These are phyloP conservation scores for Resseliella maxima DNA, from an alignment of 2,888 invertebrate species.

Conservation along the genomic window DNA sequence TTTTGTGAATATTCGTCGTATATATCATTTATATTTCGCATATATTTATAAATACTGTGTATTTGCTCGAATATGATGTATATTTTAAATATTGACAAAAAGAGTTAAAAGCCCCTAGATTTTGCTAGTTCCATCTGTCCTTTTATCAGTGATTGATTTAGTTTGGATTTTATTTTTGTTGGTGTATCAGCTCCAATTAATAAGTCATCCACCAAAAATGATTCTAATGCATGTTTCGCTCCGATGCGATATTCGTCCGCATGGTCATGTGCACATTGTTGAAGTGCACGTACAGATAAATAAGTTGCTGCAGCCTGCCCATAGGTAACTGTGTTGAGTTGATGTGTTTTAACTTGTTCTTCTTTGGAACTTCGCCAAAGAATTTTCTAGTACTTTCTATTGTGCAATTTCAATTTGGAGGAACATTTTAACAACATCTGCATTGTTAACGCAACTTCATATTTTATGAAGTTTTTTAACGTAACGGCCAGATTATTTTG, in stretches of 20 bases:
- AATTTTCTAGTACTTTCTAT: slow-evolving; percentile 58
- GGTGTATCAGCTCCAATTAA: neutral
- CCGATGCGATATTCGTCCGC: neutral
- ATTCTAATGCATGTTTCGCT: neutral
- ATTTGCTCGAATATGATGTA: too few relatives aligned
- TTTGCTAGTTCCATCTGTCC: neutral
- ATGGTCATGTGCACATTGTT: neutral
- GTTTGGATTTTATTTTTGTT: neutral
- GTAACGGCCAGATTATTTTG: slow-evolving; percentile 56
- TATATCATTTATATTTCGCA: too few relatives aligned
- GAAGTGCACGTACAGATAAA: neutral
- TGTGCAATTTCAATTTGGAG: slow-evolving; percentile 60
- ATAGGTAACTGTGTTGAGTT: slow-evolving; percentile 60
- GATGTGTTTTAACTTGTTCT: slow-evolving; percentile 59
- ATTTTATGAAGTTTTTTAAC: slow-evolving; percentile 51
- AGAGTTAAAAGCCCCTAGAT: neutral
- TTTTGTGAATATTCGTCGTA: too few relatives aligned
- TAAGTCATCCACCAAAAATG: slow-evolving; percentile 1
- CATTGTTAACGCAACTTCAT: slow-evolving; percentile 59
- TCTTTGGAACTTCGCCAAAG: slow-evolving; percentile 59
- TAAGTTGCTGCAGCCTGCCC: slow-evolving; percentile 60
- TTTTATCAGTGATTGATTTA: neutral
- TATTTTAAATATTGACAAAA: too few relatives aligned
- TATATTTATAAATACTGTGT: too few relatives aligned
- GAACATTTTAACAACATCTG: slow-evolving; percentile 62